Percentiles rank a stretch among this genome's conserved stretches.
Conservation (phyloP, 1,140 invertebrate genomes). For the Sitobion miscanthi region DNA sequence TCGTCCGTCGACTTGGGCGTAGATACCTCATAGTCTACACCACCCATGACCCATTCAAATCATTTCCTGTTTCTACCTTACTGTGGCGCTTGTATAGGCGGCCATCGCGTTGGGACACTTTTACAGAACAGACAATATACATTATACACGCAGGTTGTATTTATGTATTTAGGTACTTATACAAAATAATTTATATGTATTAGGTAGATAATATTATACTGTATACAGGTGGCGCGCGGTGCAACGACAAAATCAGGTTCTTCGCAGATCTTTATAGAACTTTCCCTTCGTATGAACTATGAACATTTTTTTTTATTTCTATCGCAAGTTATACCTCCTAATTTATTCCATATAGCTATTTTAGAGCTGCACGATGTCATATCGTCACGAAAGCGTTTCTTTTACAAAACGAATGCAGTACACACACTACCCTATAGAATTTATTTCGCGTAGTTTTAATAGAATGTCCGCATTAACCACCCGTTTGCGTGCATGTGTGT, state of each 20-base stretch:
- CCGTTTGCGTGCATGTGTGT: neutral
- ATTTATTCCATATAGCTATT: neutral
- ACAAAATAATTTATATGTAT: neutral
- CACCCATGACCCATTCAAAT: neutral
- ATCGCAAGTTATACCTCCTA: neutral
- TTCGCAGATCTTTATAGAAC: neutral
- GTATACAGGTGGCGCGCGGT: neutral
- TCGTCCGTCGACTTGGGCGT: slow-evolving; percentile 6
- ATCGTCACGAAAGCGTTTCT: neutral
- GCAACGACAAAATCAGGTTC: neutral
- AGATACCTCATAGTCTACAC: neutral
- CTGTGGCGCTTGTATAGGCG: neutral
- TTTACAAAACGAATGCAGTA: neutral
- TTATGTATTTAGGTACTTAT: too few relatives aligned
- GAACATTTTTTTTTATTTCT: neutral
- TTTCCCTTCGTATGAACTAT: neutral
- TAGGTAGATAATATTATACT: neutral
- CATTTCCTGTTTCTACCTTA: slow-evolving; percentile 15
- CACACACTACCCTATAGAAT: neutral
- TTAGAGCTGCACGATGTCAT: neutral
- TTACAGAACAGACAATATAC: neutral
- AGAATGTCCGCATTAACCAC: too few relatives aligned
- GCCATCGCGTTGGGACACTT: neutral
- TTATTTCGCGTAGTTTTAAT: neutral
- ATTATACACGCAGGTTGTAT: too few relatives aligned